Evolutionary conservation across 2,113 vertebrate genomes (phyloP), one percentile per base, ranked within the genome.

Genomic region (Dasypus novemcinctus): DNA sequence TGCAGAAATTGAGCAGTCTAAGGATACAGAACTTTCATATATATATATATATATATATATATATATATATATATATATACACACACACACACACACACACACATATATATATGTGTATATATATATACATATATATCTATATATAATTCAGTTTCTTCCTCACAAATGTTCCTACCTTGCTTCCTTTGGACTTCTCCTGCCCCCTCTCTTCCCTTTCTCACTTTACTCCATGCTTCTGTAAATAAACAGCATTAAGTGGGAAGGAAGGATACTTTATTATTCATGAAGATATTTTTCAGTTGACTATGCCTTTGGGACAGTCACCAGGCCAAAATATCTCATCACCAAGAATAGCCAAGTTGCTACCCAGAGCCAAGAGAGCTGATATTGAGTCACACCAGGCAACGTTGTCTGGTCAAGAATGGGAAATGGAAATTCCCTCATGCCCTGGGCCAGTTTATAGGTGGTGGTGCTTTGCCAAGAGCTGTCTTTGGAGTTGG

Each of bases 171-270:
- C 13, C 76, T 87, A 36, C 15, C 5, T 91, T 96, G 21, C 2
- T 2, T 59, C 18, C 41, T 69, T 89, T 54, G 29, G 36, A 61
- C n/a, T 64, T 82, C n/a, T 79, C 49, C 64, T 95, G 46, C 23
- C 21, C 49, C 41, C 7, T 15, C 43, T 38, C 5, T 31, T 83
- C 0, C 4, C 7, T 90, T 57, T 93, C 25, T 95, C 90, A 91
- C 94, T 79, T 89, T 69, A 41, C 29, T 95, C 80, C 36, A 86
- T 75, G 75, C 17, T 82, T 93, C 91, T 91, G 14, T 91, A 89
- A 94, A 90, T 93, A 87, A 93, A 89, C 57, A 90, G 54, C n/a
- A 86, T 38, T 59, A 72, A 43, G 33, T 57, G 54, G 61, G 43
- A 38, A 84, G n/a, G 49, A 63, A 13, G 27, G 72, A 18, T 11